Evolutionary conservation across 2,797 vertebrate species (phyloP).

Genomic region (Trachops cirrhosus): DNA sequence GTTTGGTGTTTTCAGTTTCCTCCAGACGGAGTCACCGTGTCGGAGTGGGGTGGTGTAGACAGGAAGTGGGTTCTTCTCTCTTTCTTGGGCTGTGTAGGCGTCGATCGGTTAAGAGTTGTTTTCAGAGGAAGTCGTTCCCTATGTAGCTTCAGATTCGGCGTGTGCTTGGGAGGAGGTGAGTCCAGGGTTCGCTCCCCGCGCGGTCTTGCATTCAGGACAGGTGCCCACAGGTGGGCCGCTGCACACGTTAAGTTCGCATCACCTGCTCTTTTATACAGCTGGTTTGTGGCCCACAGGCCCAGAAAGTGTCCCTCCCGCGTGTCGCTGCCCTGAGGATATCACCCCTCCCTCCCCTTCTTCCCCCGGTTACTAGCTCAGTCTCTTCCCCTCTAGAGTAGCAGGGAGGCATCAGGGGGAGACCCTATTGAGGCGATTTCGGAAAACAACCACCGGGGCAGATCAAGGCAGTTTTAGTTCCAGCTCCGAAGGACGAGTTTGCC

Average conservation of each 20-base stretch:
- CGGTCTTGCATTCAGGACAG: rapidly evolving
- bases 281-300: background rate
- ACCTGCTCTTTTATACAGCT: background rate
- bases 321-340: background rate
- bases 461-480: background rate
- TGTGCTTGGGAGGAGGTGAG: background rate
- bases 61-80: background rate
- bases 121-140: background rate
- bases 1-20: background rate
- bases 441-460: background rate
- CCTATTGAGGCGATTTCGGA: background rate
- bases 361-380: too few relatives aligned
- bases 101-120: background rate
- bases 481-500: background rate
- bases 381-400: background rate
- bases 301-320: background rate
- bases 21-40: rapidly evolving
- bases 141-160: rapidly evolving
- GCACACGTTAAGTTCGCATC: background rate
- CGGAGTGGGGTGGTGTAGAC: rapidly evolving
- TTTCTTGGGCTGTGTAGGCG: rapidly evolving
- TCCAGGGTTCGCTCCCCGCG: rapidly evolving
- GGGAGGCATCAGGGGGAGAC: background rate
- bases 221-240: background rate
- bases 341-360: too few relatives aligned